A percentile compares a stretch with the other conserved stretches of the same genome.
Evolutionary conservation across 2,113 vertebrate genomes (phyloP).

Genomic region (Leptobrachium ailaonicum): DNA sequence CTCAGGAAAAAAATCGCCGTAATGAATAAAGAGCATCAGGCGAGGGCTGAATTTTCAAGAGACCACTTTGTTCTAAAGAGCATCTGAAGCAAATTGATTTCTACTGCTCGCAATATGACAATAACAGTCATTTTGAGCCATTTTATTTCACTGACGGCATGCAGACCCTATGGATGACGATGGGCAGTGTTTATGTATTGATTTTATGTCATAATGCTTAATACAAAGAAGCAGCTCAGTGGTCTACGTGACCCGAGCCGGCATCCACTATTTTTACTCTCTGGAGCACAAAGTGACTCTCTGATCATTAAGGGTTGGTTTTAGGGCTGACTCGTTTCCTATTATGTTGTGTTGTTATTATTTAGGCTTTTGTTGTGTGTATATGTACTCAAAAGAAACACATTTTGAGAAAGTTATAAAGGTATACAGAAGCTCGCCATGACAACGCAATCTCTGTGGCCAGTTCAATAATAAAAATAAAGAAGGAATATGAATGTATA

Average conservation of each 20-base stretch:
- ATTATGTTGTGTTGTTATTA: background rate
- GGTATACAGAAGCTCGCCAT: background rate
- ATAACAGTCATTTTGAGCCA: background rate
- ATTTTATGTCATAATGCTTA: slow-evolving; percentile 30
- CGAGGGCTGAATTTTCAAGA: too few relatives aligned
- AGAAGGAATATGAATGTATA: too few relatives aligned
- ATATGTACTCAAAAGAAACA: too few relatives aligned
- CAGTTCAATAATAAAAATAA: too few relatives aligned
- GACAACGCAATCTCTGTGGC: too few relatives aligned
- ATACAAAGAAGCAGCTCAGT: slow-evolving; percentile 18
- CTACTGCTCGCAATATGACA: slow-evolving; percentile 3
- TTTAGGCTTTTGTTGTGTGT: background rate
- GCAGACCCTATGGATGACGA: background rate
- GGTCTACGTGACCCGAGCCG: background rate
- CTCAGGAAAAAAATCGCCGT: too few relatives aligned
- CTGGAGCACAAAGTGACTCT: background rate
- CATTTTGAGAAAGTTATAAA: background rate
- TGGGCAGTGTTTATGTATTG: slow-evolving; percentile 23
- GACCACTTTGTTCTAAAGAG: slow-evolving; percentile 16
- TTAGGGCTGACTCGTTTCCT: background rate
- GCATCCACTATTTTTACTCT: background rate
- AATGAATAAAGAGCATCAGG: too few relatives aligned
- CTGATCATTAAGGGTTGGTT: background rate
- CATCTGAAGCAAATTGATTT: slow-evolving; percentile 36
- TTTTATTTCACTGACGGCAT: background rate